Evolutionary conservation across 2,888 invertebrate genomes (phyloP), one percentile per base, ranked within the genome.

Genomic region (Buathra laborator): DNA sequence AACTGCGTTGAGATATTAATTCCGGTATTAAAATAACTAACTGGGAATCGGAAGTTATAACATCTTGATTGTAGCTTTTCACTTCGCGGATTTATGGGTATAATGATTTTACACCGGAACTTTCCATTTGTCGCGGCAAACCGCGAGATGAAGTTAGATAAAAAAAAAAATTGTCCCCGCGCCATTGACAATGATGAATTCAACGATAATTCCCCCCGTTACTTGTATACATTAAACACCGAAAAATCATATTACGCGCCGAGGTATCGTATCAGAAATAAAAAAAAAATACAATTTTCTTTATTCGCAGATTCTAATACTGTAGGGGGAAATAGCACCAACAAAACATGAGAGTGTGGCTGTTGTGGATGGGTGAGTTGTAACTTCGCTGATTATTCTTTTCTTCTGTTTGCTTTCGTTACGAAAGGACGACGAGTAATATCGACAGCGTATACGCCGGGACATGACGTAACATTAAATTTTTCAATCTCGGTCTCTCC

Each of bases 351-450:
- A 91, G 88, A 89, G 88, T 90, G 90, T 91, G 91, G 91, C 90
- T 92, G 89, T 89, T 92, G 88, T 90, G 90, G 91, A 92, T 92
- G 88, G 92, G 93, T 93, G 88, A 91, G 92, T 86, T 66, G 67
- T 29, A 19, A 16, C 29, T 14, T 64, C 48, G 56, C 48, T 16
- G 37, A 24, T 59, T 44, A 48, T 68, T 56, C 62, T 53, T 43
- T 16, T 74, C 67, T 66, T 75, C 59, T 79, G 51, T 32, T 12
- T 16, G 12, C 44, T 67, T 68, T 37, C 43, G 24, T 64, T 70
- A 24, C 59, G 46, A 68, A 66, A 76, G 16, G 37, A 37, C 64
- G 14, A 59, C 72, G 29, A 56, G 66, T 43, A 74, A 62, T 10
- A 37, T 64, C 37, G 66, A 32, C n/a, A 51, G 12, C 43, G 51